Evolutionary conservation across 2,888 invertebrate species (phyloP).

Genomic region (Papilio protenor): DNA sequence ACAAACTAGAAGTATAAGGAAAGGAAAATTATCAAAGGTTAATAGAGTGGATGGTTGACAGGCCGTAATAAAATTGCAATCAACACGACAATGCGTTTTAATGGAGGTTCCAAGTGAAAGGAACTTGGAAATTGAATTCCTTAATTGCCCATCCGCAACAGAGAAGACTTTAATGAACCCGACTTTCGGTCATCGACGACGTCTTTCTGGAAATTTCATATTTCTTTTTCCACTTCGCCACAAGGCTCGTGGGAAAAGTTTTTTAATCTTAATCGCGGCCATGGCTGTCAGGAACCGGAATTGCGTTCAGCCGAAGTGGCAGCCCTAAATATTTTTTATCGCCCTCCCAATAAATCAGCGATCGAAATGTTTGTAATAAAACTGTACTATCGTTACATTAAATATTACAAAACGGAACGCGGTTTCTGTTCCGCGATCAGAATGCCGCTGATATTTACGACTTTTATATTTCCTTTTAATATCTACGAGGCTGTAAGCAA

Average conservation of each 20-base stretch:
- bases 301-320: constrained; percentile 62
- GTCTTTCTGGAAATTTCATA: constrained; percentile 72
- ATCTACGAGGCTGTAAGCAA: constrained; percentile 4
- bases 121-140: constrained; percentile 68
- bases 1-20: background rate
- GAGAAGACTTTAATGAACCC: constrained; percentile 72
- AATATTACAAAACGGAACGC: constrained; percentile 35
- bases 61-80: constrained; percentile 19
- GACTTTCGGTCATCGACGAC: constrained; percentile 67
- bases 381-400: constrained; percentile 44
- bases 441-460: constrained; percentile 32
- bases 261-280: constrained; percentile 73
- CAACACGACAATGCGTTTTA: constrained; percentile 41
- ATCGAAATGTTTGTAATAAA: constrained; percentile 50
- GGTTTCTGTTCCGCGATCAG: constrained; percentile 23
- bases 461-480: constrained; percentile 20
- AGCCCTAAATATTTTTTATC: constrained; percentile 60
- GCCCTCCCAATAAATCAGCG: constrained; percentile 55
- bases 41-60: background rate
- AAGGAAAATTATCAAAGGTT: background rate
- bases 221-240: constrained; percentile 61
- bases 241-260: constrained; percentile 68
- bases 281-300: constrained; percentile 65
- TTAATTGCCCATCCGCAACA: constrained; percentile 74
- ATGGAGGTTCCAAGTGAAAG: constrained; percentile 38